Conservation (phyloP, 2,797 vertebrate genomes). For the Semotilus atromaculatus region DNA sequence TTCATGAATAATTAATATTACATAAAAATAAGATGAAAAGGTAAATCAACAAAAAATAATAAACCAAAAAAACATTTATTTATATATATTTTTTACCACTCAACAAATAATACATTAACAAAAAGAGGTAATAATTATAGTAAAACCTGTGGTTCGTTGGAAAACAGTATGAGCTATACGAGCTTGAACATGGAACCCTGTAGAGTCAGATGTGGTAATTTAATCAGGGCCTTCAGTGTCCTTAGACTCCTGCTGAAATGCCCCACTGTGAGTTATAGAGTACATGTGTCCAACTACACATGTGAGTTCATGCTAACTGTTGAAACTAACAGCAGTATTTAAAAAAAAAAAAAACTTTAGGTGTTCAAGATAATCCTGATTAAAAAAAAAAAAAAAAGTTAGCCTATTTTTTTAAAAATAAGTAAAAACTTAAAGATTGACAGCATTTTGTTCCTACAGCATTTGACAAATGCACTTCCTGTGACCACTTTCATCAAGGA, state of each 20-base stretch:
- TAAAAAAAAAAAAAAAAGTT: neutral
- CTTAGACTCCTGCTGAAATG: constrained; percentile 29
- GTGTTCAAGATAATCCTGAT: neutral
- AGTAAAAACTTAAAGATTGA: neutral
- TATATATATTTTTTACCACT: neutral
- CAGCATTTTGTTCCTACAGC: neutral
- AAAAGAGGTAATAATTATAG: constrained; percentile 30
- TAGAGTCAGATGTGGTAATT: constrained; percentile 47
- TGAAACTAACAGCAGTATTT: neutral
- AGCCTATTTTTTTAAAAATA: neutral
- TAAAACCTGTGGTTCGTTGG: constrained; percentile 52
- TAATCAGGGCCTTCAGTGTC: constrained; percentile 24
- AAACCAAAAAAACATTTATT: neutral
- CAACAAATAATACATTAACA: constrained; percentile 19
- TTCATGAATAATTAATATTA: neutral
- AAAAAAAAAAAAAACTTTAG: neutral
- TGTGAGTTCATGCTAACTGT: neutral
- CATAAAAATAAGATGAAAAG: constrained; percentile 22
- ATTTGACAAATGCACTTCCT: neutral
- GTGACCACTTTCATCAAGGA: neutral
- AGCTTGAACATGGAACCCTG: constrained; percentile 30
- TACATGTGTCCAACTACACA: constrained; percentile 18
- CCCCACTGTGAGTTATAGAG: constrained; percentile 26
- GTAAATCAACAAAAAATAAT: neutral
- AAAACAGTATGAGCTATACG: constrained; percentile 48